These are phyloP conservation scores for Nomada lathburiana DNA, from an alignment of 2,888 invertebrate species.

Conservation along the genomic window DNA sequence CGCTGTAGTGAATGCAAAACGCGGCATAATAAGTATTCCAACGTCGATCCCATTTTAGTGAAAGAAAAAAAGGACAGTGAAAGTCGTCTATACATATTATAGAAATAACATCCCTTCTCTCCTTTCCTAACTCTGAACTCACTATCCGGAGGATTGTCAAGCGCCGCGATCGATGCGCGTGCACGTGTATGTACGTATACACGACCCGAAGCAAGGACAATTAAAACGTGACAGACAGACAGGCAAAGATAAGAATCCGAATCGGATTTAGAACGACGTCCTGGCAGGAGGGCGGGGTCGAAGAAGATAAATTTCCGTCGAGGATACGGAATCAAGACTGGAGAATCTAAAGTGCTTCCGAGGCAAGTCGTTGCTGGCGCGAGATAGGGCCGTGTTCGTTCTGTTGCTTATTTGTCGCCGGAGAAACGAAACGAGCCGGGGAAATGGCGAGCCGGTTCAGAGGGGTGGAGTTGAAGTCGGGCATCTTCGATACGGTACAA, in stretches of 20 bases:
- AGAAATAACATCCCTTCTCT: no score
- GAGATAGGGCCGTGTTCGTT: constrained; percentile 74
- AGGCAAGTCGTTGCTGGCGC: constrained; percentile 61
- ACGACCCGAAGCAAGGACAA: constrained; percentile 32
- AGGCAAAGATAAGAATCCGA: constrained; percentile 61
- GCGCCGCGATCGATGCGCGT: not conserved
- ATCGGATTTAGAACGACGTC: constrained; percentile 66
- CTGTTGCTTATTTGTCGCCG: constrained; percentile 77
- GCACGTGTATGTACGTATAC: not conserved
- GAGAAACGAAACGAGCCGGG: constrained; percentile 75
- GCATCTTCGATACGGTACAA: constrained; percentile 74
- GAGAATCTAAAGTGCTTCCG: constrained; percentile 71
- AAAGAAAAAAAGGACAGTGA: no score
- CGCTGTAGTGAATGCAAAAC: no score
- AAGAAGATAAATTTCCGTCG: constrained; percentile 74
- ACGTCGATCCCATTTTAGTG: no score
- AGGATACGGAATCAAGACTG: constrained; percentile 71
- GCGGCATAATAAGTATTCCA: no score
- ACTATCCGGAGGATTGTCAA: not conserved
- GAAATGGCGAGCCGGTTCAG: constrained; percentile 62
- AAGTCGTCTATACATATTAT: no score
- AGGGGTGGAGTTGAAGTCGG: constrained; percentile 42
- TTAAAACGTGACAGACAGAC: constrained; percentile 54
- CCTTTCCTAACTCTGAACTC: no score
- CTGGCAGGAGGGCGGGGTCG: constrained; percentile 45